Conservation (phyloP, 2,888 invertebrate species). For the Lottia scabra region DNA sequence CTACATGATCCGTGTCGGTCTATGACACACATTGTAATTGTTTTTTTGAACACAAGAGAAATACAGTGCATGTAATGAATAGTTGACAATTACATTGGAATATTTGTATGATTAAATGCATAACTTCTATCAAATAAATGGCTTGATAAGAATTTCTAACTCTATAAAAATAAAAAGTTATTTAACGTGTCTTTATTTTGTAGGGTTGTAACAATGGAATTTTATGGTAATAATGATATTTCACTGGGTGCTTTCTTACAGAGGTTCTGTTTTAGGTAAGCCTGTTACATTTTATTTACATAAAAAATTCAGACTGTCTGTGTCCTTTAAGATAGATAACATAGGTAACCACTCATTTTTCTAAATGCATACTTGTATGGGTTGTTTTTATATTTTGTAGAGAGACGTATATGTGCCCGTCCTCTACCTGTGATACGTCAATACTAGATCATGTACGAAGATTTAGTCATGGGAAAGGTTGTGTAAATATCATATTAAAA, state of each 20-base stretch:
- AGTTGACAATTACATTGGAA: background rate
- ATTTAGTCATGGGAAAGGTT: slow-evolving; percentile 87
- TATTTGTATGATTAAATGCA: too few species aligned
- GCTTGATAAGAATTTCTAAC: too few species aligned
- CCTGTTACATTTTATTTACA: background rate
- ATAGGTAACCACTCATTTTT: too few species aligned
- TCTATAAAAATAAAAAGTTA: too few species aligned
- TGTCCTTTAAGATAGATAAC: too few species aligned
- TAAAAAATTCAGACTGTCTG: too few species aligned
- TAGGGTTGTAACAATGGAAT: slow-evolving; percentile 91
- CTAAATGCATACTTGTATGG: too few species aligned
- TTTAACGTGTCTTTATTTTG: too few species aligned
- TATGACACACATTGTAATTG: slow-evolving; percentile 5
- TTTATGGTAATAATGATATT: slow-evolving; percentile 95
- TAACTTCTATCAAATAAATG: too few species aligned
- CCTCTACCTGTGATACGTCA: slow-evolving; percentile 82
- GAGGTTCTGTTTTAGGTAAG: slow-evolving; percentile 83
- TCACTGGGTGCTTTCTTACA: slow-evolving; percentile 94
- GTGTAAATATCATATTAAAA: slow-evolving; percentile 81
- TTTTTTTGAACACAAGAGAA: background rate
- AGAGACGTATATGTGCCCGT: slow-evolving; percentile 85
- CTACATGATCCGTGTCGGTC: slow-evolving; percentile 4
- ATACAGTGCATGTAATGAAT: background rate
- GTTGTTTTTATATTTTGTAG: slow-evolving; percentile 72
- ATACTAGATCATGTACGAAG: slow-evolving; percentile 89